These are phyloP conservation scores for Microcebus lehilahytsara DNA, from an alignment of 2,113 vertebrate species.

Conservation along the genomic window DNA sequence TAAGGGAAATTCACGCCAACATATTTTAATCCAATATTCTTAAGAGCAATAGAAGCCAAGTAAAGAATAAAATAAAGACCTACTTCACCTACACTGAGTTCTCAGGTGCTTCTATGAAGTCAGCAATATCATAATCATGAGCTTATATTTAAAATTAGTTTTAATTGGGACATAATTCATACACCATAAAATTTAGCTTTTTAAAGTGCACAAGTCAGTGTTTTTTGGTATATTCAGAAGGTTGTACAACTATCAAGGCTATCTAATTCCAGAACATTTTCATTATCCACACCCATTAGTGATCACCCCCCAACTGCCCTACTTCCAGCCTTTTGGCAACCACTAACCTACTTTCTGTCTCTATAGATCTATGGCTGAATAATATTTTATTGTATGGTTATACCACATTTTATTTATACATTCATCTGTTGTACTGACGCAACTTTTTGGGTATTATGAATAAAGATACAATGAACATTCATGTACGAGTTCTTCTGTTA, in stretches of 20 bases:
- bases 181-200: neutral
- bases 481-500: neutral
- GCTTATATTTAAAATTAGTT: neutral
- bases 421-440: neutral
- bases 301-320: neutral
- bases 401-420: neutral
- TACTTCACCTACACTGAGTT: neutral
- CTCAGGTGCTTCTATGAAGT: neutral
- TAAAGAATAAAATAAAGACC: neutral
- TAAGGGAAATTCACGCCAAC: neutral
- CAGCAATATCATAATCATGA: neutral
- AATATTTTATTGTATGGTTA: neutral
- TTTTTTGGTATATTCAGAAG: neutral
- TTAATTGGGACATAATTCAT: neutral
- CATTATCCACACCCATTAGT: neutral
- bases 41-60: neutral
- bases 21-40: neutral
- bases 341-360: neutral
- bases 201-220: neutral
- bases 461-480: neutral
- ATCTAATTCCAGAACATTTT: neutral
- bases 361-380: neutral
- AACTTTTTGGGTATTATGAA: neutral
- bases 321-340: neutral
- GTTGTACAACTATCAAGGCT: neutral